These are phyloP conservation scores for Sebastes ruberrimus DNA, from an alignment of 2,797 vertebrate species.

Conservation along the genomic window DNA sequence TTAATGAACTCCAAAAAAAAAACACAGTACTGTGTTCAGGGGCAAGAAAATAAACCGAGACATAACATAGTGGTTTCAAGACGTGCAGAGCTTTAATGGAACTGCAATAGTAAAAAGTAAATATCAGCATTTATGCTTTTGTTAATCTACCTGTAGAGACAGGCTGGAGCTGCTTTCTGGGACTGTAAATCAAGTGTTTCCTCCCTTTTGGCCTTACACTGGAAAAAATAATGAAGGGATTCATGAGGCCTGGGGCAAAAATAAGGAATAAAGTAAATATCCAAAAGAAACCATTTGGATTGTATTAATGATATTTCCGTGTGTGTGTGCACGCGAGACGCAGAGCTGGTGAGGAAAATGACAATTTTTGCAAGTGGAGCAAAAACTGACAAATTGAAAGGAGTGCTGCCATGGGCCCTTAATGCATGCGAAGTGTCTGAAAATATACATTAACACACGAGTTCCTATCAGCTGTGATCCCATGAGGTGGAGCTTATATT, in stretches of 20 bases:
- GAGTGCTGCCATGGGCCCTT: background rate
- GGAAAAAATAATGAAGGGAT: conserved; percentile 69
- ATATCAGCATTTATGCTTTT: conserved; percentile 69
- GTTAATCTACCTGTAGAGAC: conserved; percentile 67
- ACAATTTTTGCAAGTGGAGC: conserved; percentile 40
- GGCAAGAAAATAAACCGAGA: conserved; percentile 72
- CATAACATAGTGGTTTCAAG: conserved; percentile 57
- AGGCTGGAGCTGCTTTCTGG: conserved; percentile 48
- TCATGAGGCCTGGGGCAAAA: conserved; percentile 58
- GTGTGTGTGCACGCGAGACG: conserved; percentile 6
- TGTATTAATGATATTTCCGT: conserved; percentile 66
- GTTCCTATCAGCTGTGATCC: background rate
- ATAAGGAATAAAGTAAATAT: conserved; percentile 66
- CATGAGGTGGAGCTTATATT: background rate
- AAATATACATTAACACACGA: background rate
- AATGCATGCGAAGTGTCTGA: background rate
- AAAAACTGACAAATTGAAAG: conserved; percentile 23
- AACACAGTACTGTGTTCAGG: conserved; percentile 61
- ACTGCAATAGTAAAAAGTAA: conserved; percentile 62
- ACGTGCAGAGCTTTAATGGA: conserved; percentile 68
- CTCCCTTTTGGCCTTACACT: conserved; percentile 42
- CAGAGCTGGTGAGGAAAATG: conserved; percentile 32
- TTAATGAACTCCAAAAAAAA: conserved; percentile 75
- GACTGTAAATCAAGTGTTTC: conserved; percentile 74
- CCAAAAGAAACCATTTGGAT: conserved; percentile 65